phyloP scores from a whole-genome alignment of 2,113 vertebrate genomes.

The Canis aureus region DNA sequence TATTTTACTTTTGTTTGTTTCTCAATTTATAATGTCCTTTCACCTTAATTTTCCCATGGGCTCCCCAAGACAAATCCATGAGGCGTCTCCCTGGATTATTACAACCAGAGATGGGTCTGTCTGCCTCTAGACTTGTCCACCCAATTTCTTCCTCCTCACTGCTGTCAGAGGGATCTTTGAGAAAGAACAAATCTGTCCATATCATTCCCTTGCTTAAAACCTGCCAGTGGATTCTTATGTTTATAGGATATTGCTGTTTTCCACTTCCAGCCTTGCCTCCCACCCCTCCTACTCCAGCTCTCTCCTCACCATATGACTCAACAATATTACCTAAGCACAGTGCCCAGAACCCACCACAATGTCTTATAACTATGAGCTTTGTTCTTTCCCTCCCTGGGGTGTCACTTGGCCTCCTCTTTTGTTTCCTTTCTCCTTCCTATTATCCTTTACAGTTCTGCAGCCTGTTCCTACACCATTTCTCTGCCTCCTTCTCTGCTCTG shows the following conservation, averaged over 20 bases:
- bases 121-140: neutral
- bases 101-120: neutral
- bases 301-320: neutral
- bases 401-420: neutral
- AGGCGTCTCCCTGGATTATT: neutral
- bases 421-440: neutral
- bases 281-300: neutral
- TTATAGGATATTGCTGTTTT: neutral
- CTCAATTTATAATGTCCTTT: neutral
- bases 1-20: conserved; percentile 15
- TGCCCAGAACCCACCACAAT: neutral
- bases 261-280: neutral
- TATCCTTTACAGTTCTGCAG: neutral
- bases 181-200: neutral
- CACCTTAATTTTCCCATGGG: neutral
- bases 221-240: neutral
- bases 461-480: neutral
- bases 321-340: neutral
- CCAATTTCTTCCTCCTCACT: neutral
- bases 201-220: neutral
- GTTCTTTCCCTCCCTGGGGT: neutral
- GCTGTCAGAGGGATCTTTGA: neutral
- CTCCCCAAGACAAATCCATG: neutral
- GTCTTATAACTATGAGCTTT: neutral
- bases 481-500: neutral